Conservation (phyloP, 2,888 invertebrate species). For the Abscondita cerata region DNA sequence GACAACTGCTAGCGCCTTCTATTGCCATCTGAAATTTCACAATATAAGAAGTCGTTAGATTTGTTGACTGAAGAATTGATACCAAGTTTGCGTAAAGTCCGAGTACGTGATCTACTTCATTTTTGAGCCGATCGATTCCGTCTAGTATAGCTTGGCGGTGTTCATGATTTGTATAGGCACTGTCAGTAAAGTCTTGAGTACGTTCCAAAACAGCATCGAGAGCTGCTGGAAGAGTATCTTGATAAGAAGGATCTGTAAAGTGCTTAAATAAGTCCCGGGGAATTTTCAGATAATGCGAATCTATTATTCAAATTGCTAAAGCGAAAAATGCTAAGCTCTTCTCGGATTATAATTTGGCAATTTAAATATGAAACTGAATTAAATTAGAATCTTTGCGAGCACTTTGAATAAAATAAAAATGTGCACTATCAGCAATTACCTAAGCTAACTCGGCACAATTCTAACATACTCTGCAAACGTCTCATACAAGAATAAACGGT, state of each 20-base stretch:
- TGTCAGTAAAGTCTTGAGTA: constrained; percentile 98
- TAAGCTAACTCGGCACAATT: constrained; percentile 82
- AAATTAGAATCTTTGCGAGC: too few species aligned
- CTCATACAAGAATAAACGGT: constrained; percentile 84
- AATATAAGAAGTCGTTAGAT: not conserved
- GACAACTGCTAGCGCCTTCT: constrained; percentile 58
- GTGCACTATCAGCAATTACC: too few species aligned
- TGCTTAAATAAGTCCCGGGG: too few species aligned
- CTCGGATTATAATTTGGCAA: too few species aligned
- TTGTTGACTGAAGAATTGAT: constrained; percentile 22
- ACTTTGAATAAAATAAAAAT: too few species aligned
- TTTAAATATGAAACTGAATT: too few species aligned
- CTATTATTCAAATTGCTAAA: not conserved
- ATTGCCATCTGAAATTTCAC: constrained; percentile 50
- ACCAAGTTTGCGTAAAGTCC: constrained; percentile 85
- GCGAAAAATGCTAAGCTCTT: too few species aligned
- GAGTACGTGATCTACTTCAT: constrained; percentile 90
- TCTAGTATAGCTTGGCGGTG: constrained; percentile 95
- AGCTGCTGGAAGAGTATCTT: constrained; percentile 85
- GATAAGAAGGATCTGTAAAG: constrained; percentile 56
- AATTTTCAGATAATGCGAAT: not conserved
- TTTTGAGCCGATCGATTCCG: constrained; percentile 83
- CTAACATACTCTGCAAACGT: constrained; percentile 84
- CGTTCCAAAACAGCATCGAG: constrained; percentile 92
- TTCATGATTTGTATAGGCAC: constrained; percentile 97